A percentile compares a stretch with the other conserved stretches of the same genome.
phyloP scores from a whole-genome alignment of 1,140 invertebrate genomes.

The Hyposmocoma kahamanoa region DNA sequence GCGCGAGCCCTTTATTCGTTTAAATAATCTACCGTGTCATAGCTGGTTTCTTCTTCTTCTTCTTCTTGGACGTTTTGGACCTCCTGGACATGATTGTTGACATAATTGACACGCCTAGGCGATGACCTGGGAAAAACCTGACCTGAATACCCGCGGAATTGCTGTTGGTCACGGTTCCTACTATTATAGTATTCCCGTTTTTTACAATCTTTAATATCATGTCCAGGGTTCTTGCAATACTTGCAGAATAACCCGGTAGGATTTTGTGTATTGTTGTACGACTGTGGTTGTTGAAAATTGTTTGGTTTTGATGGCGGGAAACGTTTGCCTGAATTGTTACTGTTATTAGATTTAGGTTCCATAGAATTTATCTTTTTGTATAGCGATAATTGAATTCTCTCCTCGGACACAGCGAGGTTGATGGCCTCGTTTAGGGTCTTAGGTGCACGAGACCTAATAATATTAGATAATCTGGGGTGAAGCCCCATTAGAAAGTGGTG shows the following conservation, averaged over 20 bases:
- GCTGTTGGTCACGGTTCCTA: background rate
- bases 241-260: background rate
- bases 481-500: slow-evolving; percentile 22
- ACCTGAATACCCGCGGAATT: background rate
- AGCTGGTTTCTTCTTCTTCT: background rate
- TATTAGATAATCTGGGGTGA: slow-evolving; percentile 18
- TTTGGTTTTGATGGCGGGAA: no score
- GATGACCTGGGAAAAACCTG: background rate
- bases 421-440: slow-evolving; percentile 20
- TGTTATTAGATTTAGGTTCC: no score
- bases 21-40: slow-evolving; percentile 4
- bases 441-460: slow-evolving; percentile 15
- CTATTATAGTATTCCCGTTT: background rate
- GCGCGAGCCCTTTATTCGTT: slow-evolving; percentile 11
- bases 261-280: no score
- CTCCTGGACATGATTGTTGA: slow-evolving; percentile 12
- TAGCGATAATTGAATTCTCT: no score
- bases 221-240: background rate
- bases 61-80: no score
- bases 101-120: background rate
- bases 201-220: no score
- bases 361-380: no score
- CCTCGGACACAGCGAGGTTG: slow-evolving; percentile 20
- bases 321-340: no score
- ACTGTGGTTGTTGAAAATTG: no score